phyloP scores from a whole-genome alignment of 30 jellyfish, hydroid and myxozoan species.

The Pseudorhiza aurosa region DNA sequence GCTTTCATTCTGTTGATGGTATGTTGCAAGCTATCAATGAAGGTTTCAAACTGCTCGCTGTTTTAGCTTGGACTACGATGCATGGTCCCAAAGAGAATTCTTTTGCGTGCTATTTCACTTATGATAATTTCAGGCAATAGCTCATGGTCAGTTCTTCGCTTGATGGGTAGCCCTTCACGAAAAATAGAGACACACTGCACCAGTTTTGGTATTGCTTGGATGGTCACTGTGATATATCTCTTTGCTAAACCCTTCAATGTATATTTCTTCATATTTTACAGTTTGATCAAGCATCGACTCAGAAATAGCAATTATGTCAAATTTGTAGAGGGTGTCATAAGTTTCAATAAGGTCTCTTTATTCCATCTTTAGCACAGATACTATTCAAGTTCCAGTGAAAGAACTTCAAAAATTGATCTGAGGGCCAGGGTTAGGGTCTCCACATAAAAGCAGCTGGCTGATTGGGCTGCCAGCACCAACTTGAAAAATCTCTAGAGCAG shows the following conservation, averaged over 20 bases:
- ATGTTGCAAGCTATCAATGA: conserved; percentile 36
- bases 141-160: conserved; percentile 44
- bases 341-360: conserved; percentile 40
- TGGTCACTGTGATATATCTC: conserved; percentile 58
- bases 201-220: conserved; percentile 49
- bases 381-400: conserved; percentile 34
- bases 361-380: conserved; percentile 6
- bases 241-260: conserved; percentile 34
- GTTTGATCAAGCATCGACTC: conserved; percentile 38
- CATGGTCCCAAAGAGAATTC: conserved; percentile 21
- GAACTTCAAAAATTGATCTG: conserved; percentile 9
- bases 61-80: conserved; percentile 33
- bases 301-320: conserved; percentile 38
- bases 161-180: conserved; percentile 56
- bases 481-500: conserved; percentile 37
- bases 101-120: conserved; percentile 40
- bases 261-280: conserved; percentile 29
- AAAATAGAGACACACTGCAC: conserved; percentile 54
- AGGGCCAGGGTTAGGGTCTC: conserved; percentile 44
- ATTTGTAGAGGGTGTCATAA: conserved; percentile 43
- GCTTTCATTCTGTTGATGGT: conserved; percentile 39
- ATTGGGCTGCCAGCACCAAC: background rate
- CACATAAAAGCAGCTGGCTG: conserved; percentile 36
- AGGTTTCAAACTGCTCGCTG: conserved; percentile 14
- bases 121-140: conserved; percentile 25